Evolutionary conservation across 2,113 vertebrate species (phyloP).

Genomic region (Rallus limicola): DNA sequence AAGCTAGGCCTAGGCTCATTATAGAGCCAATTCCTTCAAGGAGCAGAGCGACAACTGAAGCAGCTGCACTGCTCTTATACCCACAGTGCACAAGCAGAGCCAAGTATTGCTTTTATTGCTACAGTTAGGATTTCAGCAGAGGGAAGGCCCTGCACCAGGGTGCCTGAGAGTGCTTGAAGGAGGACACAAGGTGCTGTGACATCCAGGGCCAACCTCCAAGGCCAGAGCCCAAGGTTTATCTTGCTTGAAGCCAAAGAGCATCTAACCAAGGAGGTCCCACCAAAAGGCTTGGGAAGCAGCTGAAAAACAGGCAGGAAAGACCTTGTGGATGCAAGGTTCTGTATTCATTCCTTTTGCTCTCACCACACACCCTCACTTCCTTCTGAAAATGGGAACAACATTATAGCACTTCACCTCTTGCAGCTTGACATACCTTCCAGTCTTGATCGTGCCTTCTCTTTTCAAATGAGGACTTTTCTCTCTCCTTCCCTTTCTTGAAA

Average conservation of each 20-base stretch:
- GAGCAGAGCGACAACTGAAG: not conserved
- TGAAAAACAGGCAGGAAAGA: not conserved
- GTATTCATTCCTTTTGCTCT: not conserved
- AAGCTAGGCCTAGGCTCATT: not conserved
- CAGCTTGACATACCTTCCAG: conserved; percentile 79
- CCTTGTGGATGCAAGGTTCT: not conserved
- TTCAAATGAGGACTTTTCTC: conserved; percentile 82
- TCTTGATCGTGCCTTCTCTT: conserved; percentile 83
- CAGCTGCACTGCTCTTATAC: not conserved
- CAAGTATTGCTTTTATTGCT: not conserved
- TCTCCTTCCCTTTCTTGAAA: conserved; percentile 81
- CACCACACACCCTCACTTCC: not conserved
- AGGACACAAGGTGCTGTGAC: not conserved
- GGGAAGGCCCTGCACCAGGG: not conserved
- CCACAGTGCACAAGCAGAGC: not conserved
- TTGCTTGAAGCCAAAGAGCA: not conserved
- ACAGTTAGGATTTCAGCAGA: not conserved
- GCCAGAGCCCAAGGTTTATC: not conserved
- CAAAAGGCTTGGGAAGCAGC: not conserved
- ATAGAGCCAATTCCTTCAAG: not conserved
- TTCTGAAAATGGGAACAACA: not conserved
- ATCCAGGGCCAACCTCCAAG: not conserved
- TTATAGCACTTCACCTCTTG: not conserved
- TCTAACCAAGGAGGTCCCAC: not conserved
- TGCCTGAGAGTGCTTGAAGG: not conserved